Percentiles rank a stretch among this genome's conserved stretches.
Conservation (phyloP, 2,888 invertebrate species). For the Drosophila subsilvestris region DNA sequence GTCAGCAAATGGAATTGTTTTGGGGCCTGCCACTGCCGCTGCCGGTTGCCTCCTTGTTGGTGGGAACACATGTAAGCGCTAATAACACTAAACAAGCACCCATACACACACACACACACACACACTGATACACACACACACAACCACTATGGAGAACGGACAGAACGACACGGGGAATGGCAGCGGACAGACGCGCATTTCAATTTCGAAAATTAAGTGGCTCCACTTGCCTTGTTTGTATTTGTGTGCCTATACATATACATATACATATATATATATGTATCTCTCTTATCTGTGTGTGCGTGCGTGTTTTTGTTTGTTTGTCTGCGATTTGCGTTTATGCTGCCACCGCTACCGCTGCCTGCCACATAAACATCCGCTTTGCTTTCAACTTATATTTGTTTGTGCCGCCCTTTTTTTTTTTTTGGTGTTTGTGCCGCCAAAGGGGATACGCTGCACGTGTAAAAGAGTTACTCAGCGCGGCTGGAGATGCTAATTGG, state of each 20-base stretch:
- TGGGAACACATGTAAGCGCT: conserved; percentile 75
- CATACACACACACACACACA: conserved; percentile 33
- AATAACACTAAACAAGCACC: conserved; percentile 73
- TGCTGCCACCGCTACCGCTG: neutral
- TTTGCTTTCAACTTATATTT: conserved; percentile 33
- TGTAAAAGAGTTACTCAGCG: neutral
- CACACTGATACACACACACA: conserved; percentile 14
- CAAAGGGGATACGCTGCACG: conserved; percentile 4
- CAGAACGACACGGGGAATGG: conserved; percentile 9
- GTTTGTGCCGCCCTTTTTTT: conserved; percentile 21
- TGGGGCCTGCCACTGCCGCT: conserved; percentile 35
- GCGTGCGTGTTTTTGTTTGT: conserved; percentile 24
- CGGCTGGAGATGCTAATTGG: neutral
- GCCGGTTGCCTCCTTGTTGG: neutral
- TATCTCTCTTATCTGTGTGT: conserved; percentile 12
- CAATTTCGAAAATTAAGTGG: conserved; percentile 76
- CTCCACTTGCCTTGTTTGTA: conserved; percentile 68
- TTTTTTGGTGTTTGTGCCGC: no score
- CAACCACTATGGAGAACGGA: conserved; percentile 1
- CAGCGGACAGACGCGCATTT: conserved; percentile 58
- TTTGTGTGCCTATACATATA: conserved; percentile 36
- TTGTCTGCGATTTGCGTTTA: conserved; percentile 28
- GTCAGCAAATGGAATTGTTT: conserved; percentile 74
- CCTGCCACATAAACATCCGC: conserved; percentile 40
- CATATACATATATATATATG: no score